Evolutionary conservation across 2,113 vertebrate genomes (phyloP), one percentile per base, ranked within the genome.

Genomic region (Aix galericulata): DNA sequence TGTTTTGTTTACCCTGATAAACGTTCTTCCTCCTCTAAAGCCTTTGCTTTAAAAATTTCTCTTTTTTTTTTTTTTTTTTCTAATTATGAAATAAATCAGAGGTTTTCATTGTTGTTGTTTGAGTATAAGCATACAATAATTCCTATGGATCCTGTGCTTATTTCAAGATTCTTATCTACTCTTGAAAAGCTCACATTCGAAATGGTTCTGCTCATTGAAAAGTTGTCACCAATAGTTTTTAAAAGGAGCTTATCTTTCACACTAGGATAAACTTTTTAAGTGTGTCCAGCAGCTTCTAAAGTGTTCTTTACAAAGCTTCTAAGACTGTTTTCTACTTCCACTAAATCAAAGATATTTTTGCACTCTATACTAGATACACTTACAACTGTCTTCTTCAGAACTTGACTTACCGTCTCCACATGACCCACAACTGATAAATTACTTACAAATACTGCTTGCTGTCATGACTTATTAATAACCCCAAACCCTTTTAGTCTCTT

Each of bases 351-450:
- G 31, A 75, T 34, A 9, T 44, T 91, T 95, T 88, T 92, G 48
- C 42, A 62, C 59, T 93, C 76, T 71, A 68, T 91, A 93, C 86
- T 91, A 91, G 25, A 82, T 15, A 44, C 11, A 89, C 80, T 90
- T 95, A 81, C 22, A 92, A 31, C 50, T 82, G 26, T 83, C 62
- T 63, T 91, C 20, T 93, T 94, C 91, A 91, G 76, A 93, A 85
- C 66, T 40, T 92, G 73, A 94, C 53, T 88, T 94, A 59, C 20
- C 40, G 69, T 94, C 62, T 94, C 50, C 76, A 90, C 76, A 87
- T 95, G 93, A 97, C 93, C 88, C 40, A 32, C 88, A 64, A 75
- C 81, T 95, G 71, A 95, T 95, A 94, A 91, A 96, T 95, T 95
- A 90, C 90, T 97, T 89, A 93, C 36, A 76, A 95, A 81, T 82